Percentiles rank a stretch among this genome's conserved stretches.
phyloP scores from a whole-genome alignment of 2,888 invertebrate genomes.

The Troides helena region DNA sequence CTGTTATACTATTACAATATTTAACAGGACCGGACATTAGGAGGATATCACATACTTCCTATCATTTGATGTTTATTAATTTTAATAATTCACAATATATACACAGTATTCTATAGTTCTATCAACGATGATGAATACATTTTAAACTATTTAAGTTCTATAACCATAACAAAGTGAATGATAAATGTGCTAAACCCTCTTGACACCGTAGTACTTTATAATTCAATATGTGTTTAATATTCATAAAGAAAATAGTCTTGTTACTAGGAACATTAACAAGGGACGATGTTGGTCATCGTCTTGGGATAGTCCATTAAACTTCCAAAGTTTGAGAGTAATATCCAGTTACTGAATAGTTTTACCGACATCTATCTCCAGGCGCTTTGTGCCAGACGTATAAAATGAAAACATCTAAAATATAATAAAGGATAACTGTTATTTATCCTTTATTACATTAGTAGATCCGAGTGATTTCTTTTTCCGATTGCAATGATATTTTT shows the following conservation, averaged over 20 bases:
- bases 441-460: neutral
- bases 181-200: neutral
- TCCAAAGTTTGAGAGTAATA: slow-evolving; percentile 23
- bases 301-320: slow-evolving; percentile 28
- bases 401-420: slow-evolving; percentile 3
- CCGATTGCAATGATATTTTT: neutral
- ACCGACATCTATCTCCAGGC: slow-evolving; percentile 10
- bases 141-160: too few relatives aligned
- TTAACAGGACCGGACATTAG: neutral
- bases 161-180: too few relatives aligned
- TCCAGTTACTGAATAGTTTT: slow-evolving; percentile 27
- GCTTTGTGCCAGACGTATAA: slow-evolving; percentile 6
- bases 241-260: slow-evolving; percentile 26
- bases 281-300: slow-evolving; percentile 26
- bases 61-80: too few relatives aligned
- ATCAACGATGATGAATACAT: too few relatives aligned
- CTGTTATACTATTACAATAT: neutral
- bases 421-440: neutral
- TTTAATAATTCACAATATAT: too few relatives aligned
- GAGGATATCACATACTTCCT: too few relatives aligned
- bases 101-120: too few relatives aligned
- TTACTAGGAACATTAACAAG: slow-evolving; percentile 26
- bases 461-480: neutral
- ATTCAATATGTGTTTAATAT: slow-evolving; percentile 23
- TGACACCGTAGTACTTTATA: neutral